Evolutionary conservation across 2,797 vertebrate species (phyloP).

Genomic region (Enteromius anoplus): DNA sequence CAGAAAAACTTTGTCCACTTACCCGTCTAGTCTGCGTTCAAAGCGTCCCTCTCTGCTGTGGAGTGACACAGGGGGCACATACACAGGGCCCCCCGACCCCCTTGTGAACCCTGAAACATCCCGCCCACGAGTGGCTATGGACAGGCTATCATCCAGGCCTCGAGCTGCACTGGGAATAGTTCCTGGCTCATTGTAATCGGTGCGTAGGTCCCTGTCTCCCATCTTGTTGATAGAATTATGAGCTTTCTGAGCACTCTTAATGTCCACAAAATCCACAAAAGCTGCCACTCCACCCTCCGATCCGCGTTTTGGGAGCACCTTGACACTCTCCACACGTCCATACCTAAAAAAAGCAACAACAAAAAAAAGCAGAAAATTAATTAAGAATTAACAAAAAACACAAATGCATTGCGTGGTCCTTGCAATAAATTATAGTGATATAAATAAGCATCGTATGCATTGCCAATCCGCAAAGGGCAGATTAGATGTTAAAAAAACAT

Average conservation of each 20-base stretch:
- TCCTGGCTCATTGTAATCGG: constrained; percentile 99
- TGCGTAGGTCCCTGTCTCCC: constrained; percentile 99
- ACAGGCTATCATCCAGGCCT: constrained; percentile 98
- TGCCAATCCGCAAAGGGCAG: background rate
- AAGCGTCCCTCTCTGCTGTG: constrained; percentile 99
- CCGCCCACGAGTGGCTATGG: constrained; percentile 97
- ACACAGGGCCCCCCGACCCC: constrained; percentile 96
- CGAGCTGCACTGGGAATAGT: constrained; percentile 98
- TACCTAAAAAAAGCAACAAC: constrained; percentile 80
- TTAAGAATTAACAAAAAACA: background rate
- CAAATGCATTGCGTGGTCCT: background rate
- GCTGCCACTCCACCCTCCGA: constrained; percentile 99
- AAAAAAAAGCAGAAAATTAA: background rate
- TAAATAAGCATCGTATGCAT: background rate
- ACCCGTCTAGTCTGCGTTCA: constrained; percentile 99
- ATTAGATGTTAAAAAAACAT: background rate
- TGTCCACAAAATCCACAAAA: constrained; percentile 99
- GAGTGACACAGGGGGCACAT: constrained; percentile 95
- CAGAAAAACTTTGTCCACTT: constrained; percentile 87
- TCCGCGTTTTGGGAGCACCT: constrained; percentile 98
- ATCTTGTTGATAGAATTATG: constrained; percentile 99
- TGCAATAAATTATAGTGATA: background rate
- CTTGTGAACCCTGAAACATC: constrained; percentile 99
- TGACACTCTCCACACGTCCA: constrained; percentile 99
- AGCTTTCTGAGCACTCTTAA: constrained; percentile 99